Evolutionary conservation across 2,797 vertebrate species (phyloP).

Genomic region (Catharus ustulatus): DNA sequence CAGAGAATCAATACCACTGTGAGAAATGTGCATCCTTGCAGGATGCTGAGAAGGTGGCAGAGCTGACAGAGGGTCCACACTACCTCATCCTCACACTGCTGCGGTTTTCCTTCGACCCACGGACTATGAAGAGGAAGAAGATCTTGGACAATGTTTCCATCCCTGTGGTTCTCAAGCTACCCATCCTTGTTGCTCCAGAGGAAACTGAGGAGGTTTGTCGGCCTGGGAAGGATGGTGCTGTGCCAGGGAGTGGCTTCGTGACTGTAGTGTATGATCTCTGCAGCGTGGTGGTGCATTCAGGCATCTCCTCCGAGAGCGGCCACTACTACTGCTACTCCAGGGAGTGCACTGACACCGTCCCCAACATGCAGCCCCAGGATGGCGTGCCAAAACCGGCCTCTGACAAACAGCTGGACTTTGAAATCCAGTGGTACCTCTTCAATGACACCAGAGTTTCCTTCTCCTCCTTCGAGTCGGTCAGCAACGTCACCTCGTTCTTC

Average conservation of each 20-base stretch:
- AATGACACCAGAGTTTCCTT: conserved; percentile 85
- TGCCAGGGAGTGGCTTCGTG: conserved; percentile 10
- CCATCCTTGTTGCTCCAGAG: conserved; percentile 47
- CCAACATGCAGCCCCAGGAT: not conserved
- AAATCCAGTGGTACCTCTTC: conserved; percentile 84
- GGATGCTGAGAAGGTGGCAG: conserved; percentile 81
- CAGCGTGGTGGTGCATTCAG: conserved; percentile 82
- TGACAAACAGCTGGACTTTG: conserved; percentile 66
- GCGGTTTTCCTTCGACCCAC: conserved; percentile 81
- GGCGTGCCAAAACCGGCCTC: not conserved
- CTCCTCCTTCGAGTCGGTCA: conserved; percentile 83
- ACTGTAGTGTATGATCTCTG: conserved; percentile 79
- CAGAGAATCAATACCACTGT: conserved; percentile 83
- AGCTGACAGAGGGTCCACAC: conserved; percentile 78
- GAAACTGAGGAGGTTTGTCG: conserved; percentile 2
- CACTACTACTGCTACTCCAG: conserved; percentile 86
- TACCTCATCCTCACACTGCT: conserved; percentile 84
- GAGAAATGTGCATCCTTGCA: conserved; percentile 81
- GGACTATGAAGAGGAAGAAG: conserved; percentile 81
- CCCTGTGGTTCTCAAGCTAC: conserved; percentile 79
- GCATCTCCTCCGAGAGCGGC: conserved; percentile 82
- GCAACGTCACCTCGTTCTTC: conserved; percentile 82
- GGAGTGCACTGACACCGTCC: conserved; percentile 44
- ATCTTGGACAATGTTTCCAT: conserved; percentile 81
- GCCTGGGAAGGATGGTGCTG: not conserved